These are phyloP conservation scores for Rhopalosiphum padi DNA, from an alignment of 1,140 invertebrate genomes.

Conservation along the genomic window DNA sequence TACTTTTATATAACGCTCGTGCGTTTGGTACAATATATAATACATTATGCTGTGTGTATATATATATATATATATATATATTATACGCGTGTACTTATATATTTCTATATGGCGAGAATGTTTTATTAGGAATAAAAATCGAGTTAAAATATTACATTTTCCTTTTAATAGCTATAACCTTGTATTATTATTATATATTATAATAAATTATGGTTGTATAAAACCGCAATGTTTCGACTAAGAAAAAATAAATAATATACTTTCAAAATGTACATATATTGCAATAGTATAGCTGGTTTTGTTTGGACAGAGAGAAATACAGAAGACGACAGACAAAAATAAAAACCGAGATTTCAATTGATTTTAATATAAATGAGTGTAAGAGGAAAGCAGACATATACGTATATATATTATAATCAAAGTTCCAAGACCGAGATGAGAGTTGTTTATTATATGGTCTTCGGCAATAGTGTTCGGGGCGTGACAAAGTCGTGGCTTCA, in stretches of 20 bases:
- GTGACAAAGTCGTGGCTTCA: slow-evolving; percentile 48
- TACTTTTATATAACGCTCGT: not conserved
- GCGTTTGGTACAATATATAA: not conserved
- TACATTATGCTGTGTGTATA: too few relatives aligned
- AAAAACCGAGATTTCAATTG: not conserved
- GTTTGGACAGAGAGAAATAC: not conserved
- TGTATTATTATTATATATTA: slow-evolving; percentile 11
- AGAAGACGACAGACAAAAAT: not conserved
- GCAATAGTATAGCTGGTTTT: not conserved
- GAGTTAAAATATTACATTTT: not conserved
- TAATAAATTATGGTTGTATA: not conserved
- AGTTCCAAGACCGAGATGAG: not conserved
- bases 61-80: not conserved
- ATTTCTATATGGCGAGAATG: not conserved
- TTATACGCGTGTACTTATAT: not conserved
- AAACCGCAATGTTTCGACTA: not conserved
- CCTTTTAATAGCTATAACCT: not conserved
- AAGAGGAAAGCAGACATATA: not conserved
- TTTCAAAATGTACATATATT: not conserved
- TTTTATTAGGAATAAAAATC: slow-evolving; percentile 1
- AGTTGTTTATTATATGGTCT: slow-evolving; percentile 3
- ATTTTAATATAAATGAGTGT: not conserved
- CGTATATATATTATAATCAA: slow-evolving; percentile 38
- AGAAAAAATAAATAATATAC: slow-evolving; percentile 8
- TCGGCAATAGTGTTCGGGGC: slow-evolving; percentile 24